phyloP scores from a whole-genome alignment of 2,888 invertebrate genomes.

The Himalopsyche anomala region DNA sequence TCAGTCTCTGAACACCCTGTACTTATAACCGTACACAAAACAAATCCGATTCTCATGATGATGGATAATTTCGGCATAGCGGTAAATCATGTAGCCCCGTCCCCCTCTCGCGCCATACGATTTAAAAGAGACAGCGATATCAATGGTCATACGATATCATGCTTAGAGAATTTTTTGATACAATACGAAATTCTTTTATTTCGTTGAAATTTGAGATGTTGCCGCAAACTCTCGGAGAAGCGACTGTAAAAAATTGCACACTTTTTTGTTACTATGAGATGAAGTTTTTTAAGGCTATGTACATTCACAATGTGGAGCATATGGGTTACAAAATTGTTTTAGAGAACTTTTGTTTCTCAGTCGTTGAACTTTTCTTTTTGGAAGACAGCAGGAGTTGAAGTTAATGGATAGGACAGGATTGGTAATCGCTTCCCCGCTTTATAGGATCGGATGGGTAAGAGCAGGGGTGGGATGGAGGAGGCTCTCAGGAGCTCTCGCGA shows the following conservation, averaged over 20 bases:
- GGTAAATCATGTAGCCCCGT: slow-evolving; percentile 37
- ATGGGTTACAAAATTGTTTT: too few species aligned
- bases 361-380: too few species aligned
- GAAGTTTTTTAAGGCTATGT: too few species aligned
- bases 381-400: too few species aligned
- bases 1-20: background rate
- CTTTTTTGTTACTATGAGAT: too few species aligned
- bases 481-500: too few species aligned
- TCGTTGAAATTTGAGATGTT: background rate
- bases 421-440: too few species aligned
- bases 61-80: slow-evolving; percentile 40
- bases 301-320: too few species aligned
- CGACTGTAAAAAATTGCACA: background rate
- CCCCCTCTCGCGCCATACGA: background rate
- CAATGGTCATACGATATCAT: background rate
- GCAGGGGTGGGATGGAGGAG: too few species aligned
- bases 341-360: too few species aligned
- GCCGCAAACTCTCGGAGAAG: background rate
- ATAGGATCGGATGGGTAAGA: too few species aligned
- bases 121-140: background rate
- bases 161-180: slow-evolving; percentile 11
- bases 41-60: slow-evolving; percentile 29
- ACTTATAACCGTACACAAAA: slow-evolving; percentile 31
- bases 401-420: too few species aligned
- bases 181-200: slow-evolving; percentile 2